phyloP scores from a whole-genome alignment of 2,888 invertebrate genomes.

The Proisotoma minuta region DNA sequence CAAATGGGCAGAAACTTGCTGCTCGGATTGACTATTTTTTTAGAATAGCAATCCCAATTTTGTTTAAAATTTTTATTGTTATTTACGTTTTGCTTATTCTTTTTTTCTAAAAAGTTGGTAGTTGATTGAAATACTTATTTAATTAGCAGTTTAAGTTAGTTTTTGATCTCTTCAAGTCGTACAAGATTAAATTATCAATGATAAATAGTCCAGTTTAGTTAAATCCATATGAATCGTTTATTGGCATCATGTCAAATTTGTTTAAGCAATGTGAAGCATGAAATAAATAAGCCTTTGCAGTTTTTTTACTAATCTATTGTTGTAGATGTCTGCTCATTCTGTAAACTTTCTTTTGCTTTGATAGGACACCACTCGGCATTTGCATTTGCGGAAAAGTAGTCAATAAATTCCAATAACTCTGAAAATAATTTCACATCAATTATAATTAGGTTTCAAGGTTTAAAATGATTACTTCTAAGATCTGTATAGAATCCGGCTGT shows the following conservation, averaged over 20 bases:
- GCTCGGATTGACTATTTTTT: constrained; percentile 12
- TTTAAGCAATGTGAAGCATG: too few species aligned
- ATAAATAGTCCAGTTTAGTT: too few species aligned
- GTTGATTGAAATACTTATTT: too few species aligned
- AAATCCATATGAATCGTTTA: too few species aligned
- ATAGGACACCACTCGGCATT: background rate
- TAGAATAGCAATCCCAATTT: constrained; percentile 11
- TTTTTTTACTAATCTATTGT: too few species aligned
- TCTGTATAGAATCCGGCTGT: background rate
- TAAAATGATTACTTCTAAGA: background rate
- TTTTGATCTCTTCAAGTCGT: too few species aligned
- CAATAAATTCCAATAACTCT: background rate
- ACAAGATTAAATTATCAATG: too few species aligned
- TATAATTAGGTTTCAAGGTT: background rate
- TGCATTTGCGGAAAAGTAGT: background rate
- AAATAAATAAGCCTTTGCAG: too few species aligned
- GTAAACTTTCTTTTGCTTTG: background rate
- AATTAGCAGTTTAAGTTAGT: too few species aligned
- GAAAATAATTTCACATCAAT: background rate
- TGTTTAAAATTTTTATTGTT: constrained; percentile 17
- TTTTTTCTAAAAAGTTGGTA: too few species aligned
- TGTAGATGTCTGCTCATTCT: too few species aligned
- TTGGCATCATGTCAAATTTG: too few species aligned
- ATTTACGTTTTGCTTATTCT: constrained; percentile 8
- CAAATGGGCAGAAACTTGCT: background rate